These are phyloP conservation scores for Siphamia tubifer DNA, from an alignment of 2,113 vertebrate genomes.

Conservation along the genomic window DNA sequence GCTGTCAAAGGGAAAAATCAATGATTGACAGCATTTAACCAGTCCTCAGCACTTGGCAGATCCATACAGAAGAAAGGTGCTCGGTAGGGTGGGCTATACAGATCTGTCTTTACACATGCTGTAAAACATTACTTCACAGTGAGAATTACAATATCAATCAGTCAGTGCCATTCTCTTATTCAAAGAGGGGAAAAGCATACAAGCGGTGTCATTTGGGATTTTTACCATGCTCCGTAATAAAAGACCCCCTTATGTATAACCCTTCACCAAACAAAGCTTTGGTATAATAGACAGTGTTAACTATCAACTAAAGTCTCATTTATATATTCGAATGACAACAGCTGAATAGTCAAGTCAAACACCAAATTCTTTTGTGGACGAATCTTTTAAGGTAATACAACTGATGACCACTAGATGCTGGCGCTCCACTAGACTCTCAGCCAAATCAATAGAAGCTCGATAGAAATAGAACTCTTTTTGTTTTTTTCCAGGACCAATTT, in stretches of 20 bases:
- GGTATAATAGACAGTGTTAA: too few relatives aligned
- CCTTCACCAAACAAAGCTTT: not conserved
- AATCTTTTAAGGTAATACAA: too few relatives aligned
- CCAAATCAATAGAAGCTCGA: too few relatives aligned
- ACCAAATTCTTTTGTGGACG: too few relatives aligned
- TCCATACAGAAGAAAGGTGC: constrained; percentile 91
- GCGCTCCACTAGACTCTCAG: too few relatives aligned
- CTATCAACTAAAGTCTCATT: too few relatives aligned
- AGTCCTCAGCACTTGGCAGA: constrained; percentile 91
- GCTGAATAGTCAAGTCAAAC: too few relatives aligned
- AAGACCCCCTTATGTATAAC: not conserved
- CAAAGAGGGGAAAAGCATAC: constrained; percentile 33
- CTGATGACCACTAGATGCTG: too few relatives aligned
- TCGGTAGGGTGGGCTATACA: constrained; percentile 88
- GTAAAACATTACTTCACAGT: constrained; percentile 97
- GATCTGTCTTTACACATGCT: constrained; percentile 92
- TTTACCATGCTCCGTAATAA: constrained; percentile 4
- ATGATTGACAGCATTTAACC: constrained; percentile 96
- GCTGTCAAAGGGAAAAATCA: constrained; percentile 88
- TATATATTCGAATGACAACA: too few relatives aligned
- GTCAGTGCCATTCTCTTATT: constrained; percentile 62
- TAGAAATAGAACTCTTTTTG: too few relatives aligned
- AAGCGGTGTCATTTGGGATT: constrained; percentile 43
- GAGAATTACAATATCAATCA: constrained; percentile 95
- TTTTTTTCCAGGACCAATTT: too few relatives aligned